phyloP scores from a whole-genome alignment of 2,888 invertebrate species.

The Erynnis tages region DNA sequence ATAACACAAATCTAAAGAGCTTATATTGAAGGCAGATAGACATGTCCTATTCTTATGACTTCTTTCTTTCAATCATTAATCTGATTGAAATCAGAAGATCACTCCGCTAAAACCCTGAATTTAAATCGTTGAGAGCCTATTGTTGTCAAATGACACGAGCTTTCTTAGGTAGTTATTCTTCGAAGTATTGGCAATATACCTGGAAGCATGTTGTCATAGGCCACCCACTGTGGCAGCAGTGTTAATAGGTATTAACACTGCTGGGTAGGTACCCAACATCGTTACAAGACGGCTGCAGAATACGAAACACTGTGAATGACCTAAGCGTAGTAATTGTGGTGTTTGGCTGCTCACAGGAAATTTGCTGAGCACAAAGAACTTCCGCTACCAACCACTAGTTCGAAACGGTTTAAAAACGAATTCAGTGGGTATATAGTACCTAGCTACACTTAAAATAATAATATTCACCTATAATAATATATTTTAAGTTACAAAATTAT shows the following conservation, averaged over 20 bases:
- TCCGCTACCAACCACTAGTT: conserved; percentile 4
- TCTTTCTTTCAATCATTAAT: neutral
- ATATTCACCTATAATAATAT: no score
- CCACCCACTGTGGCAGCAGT: conserved; percentile 53
- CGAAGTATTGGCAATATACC: conserved; percentile 45
- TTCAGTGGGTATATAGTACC: no score
- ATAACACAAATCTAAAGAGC: no score
- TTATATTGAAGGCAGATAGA: no score
- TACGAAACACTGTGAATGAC: conserved; percentile 45
- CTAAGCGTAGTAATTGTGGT: conserved; percentile 31
- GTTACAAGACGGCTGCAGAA: conserved; percentile 55
- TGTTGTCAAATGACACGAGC: conserved; percentile 40
- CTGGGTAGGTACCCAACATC: conserved; percentile 36
- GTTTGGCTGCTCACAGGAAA: conserved; percentile 10
- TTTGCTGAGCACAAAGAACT: neutral
- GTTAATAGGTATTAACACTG: no score
- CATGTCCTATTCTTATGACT: no score
- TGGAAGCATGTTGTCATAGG: conserved; percentile 47
- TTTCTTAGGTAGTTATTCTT: conserved; percentile 67
- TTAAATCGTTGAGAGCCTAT: conserved; percentile 6
- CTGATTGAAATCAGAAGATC: no score
- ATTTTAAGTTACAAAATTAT: no score
- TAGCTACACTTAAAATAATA: no score
- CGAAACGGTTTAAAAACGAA: no score
- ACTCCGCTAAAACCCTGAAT: no score